Percentiles rank a stretch among this genome's conserved stretches.
These are phyloP conservation scores for Darevskia mixta DNA, from an alignment of 2,797 vertebrate genomes.

Conservation along the genomic window DNA sequence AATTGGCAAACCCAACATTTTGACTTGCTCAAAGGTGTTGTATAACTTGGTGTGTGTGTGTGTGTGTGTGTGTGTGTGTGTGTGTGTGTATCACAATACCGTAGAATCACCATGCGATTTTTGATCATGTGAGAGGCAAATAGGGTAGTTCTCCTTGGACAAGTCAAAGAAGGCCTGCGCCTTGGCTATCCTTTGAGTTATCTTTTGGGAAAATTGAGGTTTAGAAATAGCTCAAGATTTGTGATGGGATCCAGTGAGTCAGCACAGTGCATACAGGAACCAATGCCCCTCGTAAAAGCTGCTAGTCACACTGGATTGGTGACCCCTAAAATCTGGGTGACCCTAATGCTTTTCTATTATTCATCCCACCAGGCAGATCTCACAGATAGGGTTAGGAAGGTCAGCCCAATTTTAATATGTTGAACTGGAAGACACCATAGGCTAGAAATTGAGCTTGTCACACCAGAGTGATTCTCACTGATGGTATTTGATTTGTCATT, in stretches of 20 bases:
- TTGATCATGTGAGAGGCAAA: not conserved
- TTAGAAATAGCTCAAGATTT: not conserved
- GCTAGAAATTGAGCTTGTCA: slow-evolving; percentile 92
- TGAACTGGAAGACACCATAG: slow-evolving; percentile 70
- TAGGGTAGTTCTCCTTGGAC: accelerated
- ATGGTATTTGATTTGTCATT: slow-evolving; percentile 89
- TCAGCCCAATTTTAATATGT: slow-evolving; percentile 72
- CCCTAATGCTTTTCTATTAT: slow-evolving; percentile 88
- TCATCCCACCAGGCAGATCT: slow-evolving; percentile 82
- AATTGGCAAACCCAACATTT: not conserved
- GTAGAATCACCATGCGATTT: not conserved
- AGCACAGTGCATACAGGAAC: slow-evolving; percentile 11
- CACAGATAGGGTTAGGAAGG: slow-evolving; percentile 84
- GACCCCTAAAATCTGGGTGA: slow-evolving; percentile 69
- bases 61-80: too few relatives aligned
- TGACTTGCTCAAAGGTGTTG: not conserved
- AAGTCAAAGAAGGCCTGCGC: not conserved
- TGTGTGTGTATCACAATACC: too few relatives aligned
- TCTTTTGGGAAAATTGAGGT: not conserved
- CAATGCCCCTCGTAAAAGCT: not conserved
- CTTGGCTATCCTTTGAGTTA: not conserved
- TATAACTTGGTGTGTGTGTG: not conserved
- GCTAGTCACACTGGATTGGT: slow-evolving; percentile 35
- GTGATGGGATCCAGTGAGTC: slow-evolving; percentile 5
- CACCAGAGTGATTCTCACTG: slow-evolving; percentile 88